phyloP scores from a whole-genome alignment of 2,888 invertebrate genomes.

The Craniophora ligustri region DNA sequence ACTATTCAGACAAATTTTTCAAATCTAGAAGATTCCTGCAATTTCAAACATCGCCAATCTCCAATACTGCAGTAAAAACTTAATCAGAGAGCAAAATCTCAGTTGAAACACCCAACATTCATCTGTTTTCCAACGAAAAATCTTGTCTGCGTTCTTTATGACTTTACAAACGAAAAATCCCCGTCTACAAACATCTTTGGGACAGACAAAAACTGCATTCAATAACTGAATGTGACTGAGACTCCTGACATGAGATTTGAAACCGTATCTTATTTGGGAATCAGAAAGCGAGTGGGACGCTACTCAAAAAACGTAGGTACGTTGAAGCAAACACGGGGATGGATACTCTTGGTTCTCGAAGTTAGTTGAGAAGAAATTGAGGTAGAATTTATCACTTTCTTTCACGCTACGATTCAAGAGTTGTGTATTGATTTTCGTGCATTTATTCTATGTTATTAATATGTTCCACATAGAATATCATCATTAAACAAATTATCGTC shows the following conservation, averaged over 20 bases:
- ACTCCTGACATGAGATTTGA: constrained; percentile 67
- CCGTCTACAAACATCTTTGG: constrained; percentile 40
- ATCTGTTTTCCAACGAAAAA: constrained; percentile 42
- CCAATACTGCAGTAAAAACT: constrained; percentile 45
- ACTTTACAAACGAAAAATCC: constrained; percentile 45
- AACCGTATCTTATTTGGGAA: constrained; percentile 79
- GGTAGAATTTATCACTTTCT: too few species aligned
- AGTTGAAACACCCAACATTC: constrained; percentile 41
- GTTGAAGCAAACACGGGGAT: constrained; percentile 58
- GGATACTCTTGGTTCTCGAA: constrained; percentile 54
- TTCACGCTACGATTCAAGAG: too few species aligned
- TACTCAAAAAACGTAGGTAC: constrained; percentile 69
- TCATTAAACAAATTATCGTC: too few species aligned
- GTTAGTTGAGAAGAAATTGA: background rate
- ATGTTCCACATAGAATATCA: too few species aligned
- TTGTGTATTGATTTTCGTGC: too few species aligned
- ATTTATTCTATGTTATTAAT: too few species aligned
- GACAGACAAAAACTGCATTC: constrained; percentile 60
- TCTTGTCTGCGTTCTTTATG: constrained; percentile 38
- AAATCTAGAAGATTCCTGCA: constrained; percentile 16
- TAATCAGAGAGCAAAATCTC: constrained; percentile 42
- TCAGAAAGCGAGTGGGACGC: constrained; percentile 67
- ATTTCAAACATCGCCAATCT: constrained; percentile 37
- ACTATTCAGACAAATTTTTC: background rate
- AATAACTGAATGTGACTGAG: constrained; percentile 59